Conservation (phyloP, 2,888 invertebrate genomes). For the Ditylenchus weischeri region DNA sequence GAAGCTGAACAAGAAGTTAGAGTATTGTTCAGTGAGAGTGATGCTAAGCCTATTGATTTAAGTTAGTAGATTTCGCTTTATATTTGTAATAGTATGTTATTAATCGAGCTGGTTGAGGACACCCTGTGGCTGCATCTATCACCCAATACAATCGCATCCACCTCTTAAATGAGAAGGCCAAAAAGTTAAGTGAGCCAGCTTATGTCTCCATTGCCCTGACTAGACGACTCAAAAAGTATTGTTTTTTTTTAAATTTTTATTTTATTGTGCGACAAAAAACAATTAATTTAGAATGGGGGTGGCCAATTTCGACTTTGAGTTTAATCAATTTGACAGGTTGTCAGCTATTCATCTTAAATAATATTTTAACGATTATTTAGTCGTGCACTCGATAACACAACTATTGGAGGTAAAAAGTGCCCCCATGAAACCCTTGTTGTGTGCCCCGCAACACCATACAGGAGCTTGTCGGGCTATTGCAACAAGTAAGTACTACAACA, state of each 20-base stretch:
- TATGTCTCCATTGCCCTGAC: conserved; percentile 32
- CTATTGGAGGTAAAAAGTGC: conserved; percentile 23
- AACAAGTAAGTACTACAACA: conserved; percentile 43
- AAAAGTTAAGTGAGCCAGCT: conserved; percentile 31
- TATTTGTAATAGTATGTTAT: not conserved
- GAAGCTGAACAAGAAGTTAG: conserved; percentile 51
- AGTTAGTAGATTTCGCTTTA: conserved; percentile 21
- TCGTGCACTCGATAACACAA: conserved; percentile 27
- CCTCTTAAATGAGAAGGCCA: conserved; percentile 11
- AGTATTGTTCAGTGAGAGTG: conserved; percentile 46
- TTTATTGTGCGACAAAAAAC: not conserved
- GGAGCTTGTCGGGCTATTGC: conserved; percentile 56
- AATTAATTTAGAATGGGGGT: conserved; percentile 14
- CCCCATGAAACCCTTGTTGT: conserved; percentile 15
- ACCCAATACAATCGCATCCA: conserved; percentile 24
- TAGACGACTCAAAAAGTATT: conserved; percentile 25
- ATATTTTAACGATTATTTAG: not conserved
- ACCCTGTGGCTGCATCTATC: conserved; percentile 23
- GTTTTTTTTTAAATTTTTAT: not conserved
- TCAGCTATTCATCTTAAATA: too few relatives aligned
- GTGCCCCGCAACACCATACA: conserved; percentile 35
- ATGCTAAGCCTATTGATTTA: conserved; percentile 35
- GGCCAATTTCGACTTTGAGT: conserved; percentile 14
- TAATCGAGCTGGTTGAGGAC: conserved; percentile 22
- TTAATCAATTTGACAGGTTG: conserved; percentile 1